Conservation (phyloP, 2,888 invertebrate genomes). For the Pelosia muscerda region DNA sequence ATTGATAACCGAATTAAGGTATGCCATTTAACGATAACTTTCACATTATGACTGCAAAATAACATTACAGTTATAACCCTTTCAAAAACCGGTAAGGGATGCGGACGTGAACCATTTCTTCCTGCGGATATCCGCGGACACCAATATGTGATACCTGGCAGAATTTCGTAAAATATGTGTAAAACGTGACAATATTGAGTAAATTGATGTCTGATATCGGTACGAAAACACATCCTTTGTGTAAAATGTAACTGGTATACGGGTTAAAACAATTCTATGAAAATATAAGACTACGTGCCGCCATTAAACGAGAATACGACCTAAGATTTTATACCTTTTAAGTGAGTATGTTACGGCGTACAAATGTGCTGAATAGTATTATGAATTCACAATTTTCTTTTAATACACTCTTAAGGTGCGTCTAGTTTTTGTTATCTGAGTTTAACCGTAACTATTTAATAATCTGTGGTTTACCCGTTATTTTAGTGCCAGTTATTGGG, state of each 20-base stretch:
- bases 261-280: constrained; percentile 1
- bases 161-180: neutral
- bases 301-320: constrained; percentile 7
- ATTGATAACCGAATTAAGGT: too few species aligned
- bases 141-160: neutral
- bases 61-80: neutral
- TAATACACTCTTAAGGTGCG: neutral
- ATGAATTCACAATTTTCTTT: neutral
- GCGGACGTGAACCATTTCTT: too few species aligned
- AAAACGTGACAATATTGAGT: neutral
- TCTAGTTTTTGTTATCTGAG: too few species aligned
- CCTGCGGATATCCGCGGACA: constrained; percentile 1
- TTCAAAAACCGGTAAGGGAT: neutral
- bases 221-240: neutral
- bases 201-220: neutral
- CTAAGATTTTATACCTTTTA: constrained; percentile 2
- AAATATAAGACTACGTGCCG: neutral
- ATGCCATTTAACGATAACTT: too few species aligned
- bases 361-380: neutral
- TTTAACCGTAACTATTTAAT: too few species aligned
- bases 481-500: too few species aligned
- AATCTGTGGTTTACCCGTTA: too few species aligned
- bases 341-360: neutral
- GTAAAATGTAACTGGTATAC: constrained; percentile 11
- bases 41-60: neutral